These are phyloP conservation scores for Drosophila truncata DNA, from an alignment of 1,140 invertebrate genomes.

Conservation along the genomic window DNA sequence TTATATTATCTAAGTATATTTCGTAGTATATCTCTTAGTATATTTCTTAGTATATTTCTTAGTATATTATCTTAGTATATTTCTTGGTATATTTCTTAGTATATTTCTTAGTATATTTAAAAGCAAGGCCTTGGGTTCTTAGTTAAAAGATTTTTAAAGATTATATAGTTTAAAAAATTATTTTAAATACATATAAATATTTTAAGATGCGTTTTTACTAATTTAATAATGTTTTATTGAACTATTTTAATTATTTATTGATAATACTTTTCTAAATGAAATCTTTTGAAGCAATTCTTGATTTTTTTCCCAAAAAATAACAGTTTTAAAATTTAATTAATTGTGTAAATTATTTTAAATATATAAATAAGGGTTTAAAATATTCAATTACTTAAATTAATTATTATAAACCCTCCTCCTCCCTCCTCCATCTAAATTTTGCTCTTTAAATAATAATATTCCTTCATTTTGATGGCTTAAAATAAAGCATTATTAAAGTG, in stretches of 20 bases:
- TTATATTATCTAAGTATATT: too few species aligned
- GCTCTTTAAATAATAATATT: background rate
- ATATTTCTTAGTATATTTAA: too few species aligned
- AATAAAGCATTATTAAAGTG: constrained; percentile 1
- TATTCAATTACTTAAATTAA: background rate
- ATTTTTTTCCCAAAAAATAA: too few species aligned
- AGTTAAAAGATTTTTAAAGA: too few species aligned
- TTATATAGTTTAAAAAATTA: background rate
- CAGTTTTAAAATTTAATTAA: background rate
- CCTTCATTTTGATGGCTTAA: background rate
- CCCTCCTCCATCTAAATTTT: rapidly evolving
- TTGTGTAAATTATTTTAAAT: background rate
- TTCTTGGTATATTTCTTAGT: too few species aligned
- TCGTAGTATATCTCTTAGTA: too few species aligned
- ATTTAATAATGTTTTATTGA: background rate
- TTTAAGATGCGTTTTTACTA: background rate
- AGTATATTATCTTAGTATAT: too few species aligned
- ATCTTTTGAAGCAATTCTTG: too few species aligned
- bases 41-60: too few species aligned
- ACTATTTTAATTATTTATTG: background rate
- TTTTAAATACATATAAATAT: background rate
- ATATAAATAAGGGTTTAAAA: background rate
- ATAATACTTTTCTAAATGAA: too few species aligned
- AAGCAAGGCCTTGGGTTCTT: too few species aligned
- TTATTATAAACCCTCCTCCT: too few species aligned